Evolutionary conservation across 2,888 invertebrate species (phyloP), one percentile per base, ranked within the genome.

Genomic region (Orgyia antiqua): DNA sequence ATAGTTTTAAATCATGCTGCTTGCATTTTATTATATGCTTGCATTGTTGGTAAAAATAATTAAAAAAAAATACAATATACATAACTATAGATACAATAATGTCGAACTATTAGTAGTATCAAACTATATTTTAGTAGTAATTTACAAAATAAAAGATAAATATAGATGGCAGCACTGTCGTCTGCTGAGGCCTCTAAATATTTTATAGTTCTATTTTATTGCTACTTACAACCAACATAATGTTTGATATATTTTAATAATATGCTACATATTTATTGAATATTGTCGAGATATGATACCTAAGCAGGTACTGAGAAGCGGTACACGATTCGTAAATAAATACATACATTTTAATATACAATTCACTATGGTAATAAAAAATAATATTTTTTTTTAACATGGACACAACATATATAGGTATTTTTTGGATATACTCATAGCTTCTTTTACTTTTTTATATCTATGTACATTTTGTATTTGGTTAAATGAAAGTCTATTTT

Each of bases 241-340:
- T 49, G 36, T 33, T 49, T 9, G 2, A 9, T n/a, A 20, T n/a
- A 20, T 20, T n/a, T 9, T n/a, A 20, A 45, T 34, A 37, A 35
- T 46, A 43, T 40, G 44, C 41, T 49, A 43, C 43, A 49, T 45
- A 41, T 32, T 34, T 31, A 13, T 50, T 50, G 49, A 46, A 76
- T 77, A 77, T 79, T 79, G 75, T 77, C 73, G 42, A 60, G 57
- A 61, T 41, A 55, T 9, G 54, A 68, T 68, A 72, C 69, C 68
- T 74, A 65, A 61, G 68, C 77, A 77, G 77, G 79, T 79, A 82
- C 78, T 58, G 58, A 58, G 63, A 76, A 74, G 74, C 69, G 47
- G 63, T 62, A 65, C 49, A 59, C 43, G 49, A 47, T 49, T 46
- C 33, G 7, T 24, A 29, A 39, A 32, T 32, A 26, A 33, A 34